Conservation (phyloP, 2,113 vertebrate species). For the pig (Sus scrofa) region DNA sequence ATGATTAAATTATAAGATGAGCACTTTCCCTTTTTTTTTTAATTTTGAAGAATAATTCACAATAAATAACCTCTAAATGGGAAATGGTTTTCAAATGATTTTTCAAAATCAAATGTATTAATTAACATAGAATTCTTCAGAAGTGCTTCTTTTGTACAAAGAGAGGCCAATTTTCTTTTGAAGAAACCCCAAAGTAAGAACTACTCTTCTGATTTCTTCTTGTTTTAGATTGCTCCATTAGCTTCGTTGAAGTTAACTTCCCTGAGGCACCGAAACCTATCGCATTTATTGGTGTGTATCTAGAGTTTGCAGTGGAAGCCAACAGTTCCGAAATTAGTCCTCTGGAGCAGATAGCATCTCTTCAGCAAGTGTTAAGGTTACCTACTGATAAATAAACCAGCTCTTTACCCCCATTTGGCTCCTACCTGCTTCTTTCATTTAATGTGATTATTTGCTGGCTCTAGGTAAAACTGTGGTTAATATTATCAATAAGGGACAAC, state of each 20-base stretch:
- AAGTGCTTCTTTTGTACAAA: background rate
- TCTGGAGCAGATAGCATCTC: background rate
- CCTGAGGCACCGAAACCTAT: background rate
- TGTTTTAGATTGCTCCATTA: background rate
- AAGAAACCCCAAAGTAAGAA: background rate
- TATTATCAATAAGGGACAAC: background rate
- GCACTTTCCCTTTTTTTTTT: background rate
- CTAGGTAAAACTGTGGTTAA: background rate
- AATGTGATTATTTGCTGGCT: background rate
- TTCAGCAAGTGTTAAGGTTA: background rate
- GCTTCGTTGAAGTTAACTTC: background rate
- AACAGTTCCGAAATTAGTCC: background rate
- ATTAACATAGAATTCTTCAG: background rate
- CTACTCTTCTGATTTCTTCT: background rate
- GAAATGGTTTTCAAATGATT: background rate
- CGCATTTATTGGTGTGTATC: background rate
- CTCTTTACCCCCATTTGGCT: background rate
- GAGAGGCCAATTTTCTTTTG: background rate
- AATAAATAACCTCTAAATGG: background rate
- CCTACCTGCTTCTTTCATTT: background rate
- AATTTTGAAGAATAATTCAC: background rate
- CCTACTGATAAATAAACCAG: background rate
- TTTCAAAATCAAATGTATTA: background rate
- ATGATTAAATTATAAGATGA: background rate
- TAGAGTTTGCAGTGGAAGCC: background rate